These are phyloP conservation scores for Melanotaenia nigrans DNA, from an alignment of 2,797 vertebrate genomes.

Conservation along the genomic window DNA sequence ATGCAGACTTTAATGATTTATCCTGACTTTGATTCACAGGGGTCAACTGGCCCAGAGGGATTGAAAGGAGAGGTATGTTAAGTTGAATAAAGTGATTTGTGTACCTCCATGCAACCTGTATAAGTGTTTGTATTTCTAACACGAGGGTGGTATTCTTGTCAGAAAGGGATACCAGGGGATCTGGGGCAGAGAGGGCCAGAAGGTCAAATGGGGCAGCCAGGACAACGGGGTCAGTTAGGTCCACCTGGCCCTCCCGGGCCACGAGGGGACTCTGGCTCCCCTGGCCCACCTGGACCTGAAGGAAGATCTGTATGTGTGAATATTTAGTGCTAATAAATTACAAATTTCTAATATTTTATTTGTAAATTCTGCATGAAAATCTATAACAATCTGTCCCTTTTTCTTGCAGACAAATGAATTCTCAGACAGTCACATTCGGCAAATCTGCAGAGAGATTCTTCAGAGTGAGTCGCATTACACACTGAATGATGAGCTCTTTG, in stretches of 20 bases:
- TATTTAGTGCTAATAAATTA: slow-evolving; percentile 13
- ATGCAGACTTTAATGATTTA: slow-evolving; percentile 4
- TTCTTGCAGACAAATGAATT: slow-evolving; percentile 85
- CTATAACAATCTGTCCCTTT: slow-evolving; percentile 10
- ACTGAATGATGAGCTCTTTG: slow-evolving; percentile 18
- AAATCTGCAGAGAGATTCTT: slow-evolving; percentile 93
- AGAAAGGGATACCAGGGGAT: slow-evolving; percentile 95
- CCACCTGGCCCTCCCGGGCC: slow-evolving; percentile 85
- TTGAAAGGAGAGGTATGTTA: slow-evolving; percentile 89
- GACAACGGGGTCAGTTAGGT: slow-evolving; percentile 86
- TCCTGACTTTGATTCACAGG: slow-evolving; percentile 81
- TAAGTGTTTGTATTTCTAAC: slow-evolving; percentile 50
- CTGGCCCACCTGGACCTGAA: slow-evolving; percentile 88
- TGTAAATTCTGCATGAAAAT: neutral
- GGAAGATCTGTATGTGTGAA: slow-evolving; percentile 88
- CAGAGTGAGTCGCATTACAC: slow-evolving; percentile 85
- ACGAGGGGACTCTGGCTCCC: slow-evolving; percentile 84
- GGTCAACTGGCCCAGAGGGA: slow-evolving; percentile 84
- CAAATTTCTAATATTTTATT: neutral
- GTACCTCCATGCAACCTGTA: neutral
- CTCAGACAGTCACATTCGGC: slow-evolving; percentile 92
- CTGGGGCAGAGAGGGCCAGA: slow-evolving; percentile 84
- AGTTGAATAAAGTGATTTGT: slow-evolving; percentile 31
- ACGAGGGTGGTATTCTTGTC: slow-evolving; percentile 71
- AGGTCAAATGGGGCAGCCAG: slow-evolving; percentile 89